Conservation (phyloP, 2,888 invertebrate genomes). For the Limnephilus rhombicus region DNA sequence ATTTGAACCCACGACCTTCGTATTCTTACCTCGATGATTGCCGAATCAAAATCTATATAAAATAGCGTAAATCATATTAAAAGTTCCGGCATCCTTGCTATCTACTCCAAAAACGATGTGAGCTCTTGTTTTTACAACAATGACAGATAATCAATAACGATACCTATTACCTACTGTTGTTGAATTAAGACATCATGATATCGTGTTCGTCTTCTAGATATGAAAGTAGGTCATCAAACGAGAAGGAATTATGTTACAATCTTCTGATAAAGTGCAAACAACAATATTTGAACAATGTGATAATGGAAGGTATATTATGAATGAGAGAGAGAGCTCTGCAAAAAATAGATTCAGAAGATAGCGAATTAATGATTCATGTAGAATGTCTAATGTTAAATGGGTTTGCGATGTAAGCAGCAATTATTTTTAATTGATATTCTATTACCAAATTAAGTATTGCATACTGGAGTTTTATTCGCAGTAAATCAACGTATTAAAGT, state of each 20-base stretch:
- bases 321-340: background rate
- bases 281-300: background rate
- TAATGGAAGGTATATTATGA: background rate
- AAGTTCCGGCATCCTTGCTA: background rate
- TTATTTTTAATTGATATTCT: background rate
- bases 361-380: background rate
- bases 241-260: conserved; percentile 17
- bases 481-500: background rate
- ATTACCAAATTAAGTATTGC: background rate
- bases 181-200: background rate
- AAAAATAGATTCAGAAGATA: background rate
- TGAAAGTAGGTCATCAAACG: conserved; percentile 13
- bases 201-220: background rate
- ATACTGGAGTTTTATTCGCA: background rate
- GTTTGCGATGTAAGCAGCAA: background rate
- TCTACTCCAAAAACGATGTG: background rate
- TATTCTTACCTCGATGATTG: no score
- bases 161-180: background rate
- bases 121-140: background rate
- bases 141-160: background rate
- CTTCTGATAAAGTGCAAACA: background rate
- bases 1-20: no score
- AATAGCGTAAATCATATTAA: background rate
- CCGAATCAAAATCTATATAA: no score
- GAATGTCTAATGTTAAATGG: background rate